A percentile compares a stretch with the other conserved stretches of the same genome.
Evolutionary conservation across 2,113 vertebrate species (phyloP).

Genomic region (Tragulus kanchil): DNA sequence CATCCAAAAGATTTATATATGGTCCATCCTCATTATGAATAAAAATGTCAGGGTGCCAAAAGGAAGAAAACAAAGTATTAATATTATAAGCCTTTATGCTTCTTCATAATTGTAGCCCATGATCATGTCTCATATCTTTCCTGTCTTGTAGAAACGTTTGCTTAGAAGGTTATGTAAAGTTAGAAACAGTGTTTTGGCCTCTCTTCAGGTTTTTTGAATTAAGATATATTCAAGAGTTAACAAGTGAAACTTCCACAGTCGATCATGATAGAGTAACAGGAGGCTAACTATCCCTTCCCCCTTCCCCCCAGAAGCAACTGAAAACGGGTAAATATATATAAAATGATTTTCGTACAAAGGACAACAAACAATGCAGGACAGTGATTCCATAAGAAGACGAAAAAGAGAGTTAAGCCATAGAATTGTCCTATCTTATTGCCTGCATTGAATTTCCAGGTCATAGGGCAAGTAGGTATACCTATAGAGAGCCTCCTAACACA

Average conservation of each 20-base stretch:
- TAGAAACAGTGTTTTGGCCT: background rate
- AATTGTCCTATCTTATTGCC: background rate
- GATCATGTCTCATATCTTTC: background rate
- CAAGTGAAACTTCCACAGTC: background rate
- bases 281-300: background rate
- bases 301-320: background rate
- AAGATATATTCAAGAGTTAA: background rate
- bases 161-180: background rate
- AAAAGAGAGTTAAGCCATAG: background rate
- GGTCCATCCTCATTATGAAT: background rate
- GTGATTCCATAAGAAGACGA: background rate
- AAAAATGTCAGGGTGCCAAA: background rate
- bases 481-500: background rate
- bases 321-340: background rate
- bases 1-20: background rate
- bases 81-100: background rate
- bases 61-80: background rate
- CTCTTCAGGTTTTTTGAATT: background rate
- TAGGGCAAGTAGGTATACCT: background rate
- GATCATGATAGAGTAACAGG: background rate
- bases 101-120: background rate
- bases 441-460: background rate
- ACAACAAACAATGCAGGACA: background rate
- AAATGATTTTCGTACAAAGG: background rate
- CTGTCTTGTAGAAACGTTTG: background rate